These are phyloP conservation scores for Thereva nobilitata DNA, from an alignment of 2,888 invertebrate genomes.

Conservation along the genomic window DNA sequence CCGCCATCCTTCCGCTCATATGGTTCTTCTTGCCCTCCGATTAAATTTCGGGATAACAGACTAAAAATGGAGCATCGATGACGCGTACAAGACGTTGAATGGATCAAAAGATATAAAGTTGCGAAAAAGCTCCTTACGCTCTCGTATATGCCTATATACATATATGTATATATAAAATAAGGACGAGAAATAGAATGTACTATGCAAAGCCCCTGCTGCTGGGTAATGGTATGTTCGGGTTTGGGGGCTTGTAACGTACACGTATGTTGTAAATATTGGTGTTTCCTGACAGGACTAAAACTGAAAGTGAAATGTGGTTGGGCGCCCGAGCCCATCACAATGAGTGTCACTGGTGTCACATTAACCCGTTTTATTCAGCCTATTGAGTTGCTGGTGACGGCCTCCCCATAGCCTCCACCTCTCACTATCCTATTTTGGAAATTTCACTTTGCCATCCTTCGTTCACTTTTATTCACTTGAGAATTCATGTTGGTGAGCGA, in stretches of 20 bases:
- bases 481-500: too few relatives aligned
- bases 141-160: too few relatives aligned
- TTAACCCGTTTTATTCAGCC: slow-evolving; percentile 30
- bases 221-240: not conserved
- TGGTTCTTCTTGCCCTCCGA: not conserved
- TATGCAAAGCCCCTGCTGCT: slow-evolving; percentile 15
- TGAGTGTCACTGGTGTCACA: slow-evolving; percentile 22
- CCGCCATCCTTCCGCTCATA: too few relatives aligned
- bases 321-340: slow-evolving; percentile 3
- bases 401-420: not conserved
- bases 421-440: not conserved
- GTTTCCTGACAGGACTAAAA: slow-evolving; percentile 13
- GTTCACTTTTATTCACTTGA: too few relatives aligned
- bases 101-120: slow-evolving; percentile 21
- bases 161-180: too few relatives aligned
- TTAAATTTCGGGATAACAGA: slow-evolving; percentile 15
- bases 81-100: slow-evolving; percentile 20
- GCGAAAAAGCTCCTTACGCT: not conserved
- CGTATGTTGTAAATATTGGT: slow-evolving; percentile 11
- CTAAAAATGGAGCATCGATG: slow-evolving; percentile 18
- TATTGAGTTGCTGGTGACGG: slow-evolving; percentile 10
- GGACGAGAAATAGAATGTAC: not conserved
- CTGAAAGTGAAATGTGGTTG: slow-evolving; percentile 7
- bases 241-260: too few relatives aligned
- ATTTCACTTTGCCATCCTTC: too few relatives aligned